phyloP scores from a whole-genome alignment of 1,140 invertebrate species.

The Pachypeltis micranthus region DNA sequence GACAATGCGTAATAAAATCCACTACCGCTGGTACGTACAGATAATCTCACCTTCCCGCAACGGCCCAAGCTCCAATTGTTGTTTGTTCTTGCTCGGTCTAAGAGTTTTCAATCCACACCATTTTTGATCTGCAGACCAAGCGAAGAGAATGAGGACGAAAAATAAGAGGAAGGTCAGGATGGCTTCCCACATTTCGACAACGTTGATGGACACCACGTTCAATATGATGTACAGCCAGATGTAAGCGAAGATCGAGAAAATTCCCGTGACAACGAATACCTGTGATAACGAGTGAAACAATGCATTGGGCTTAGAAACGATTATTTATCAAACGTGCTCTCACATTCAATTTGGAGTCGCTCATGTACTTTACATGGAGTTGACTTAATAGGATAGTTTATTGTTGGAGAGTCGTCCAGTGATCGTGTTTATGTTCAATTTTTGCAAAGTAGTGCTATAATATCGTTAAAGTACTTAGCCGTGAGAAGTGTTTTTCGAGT shows the following conservation, averaged over 20 bases:
- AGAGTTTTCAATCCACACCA: constrained; percentile 31
- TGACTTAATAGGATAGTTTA: no score
- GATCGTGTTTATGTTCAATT: no score
- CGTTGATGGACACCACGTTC: constrained; percentile 36
- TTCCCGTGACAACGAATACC: constrained; percentile 45
- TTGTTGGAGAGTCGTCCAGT: no score
- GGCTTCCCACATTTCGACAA: constrained; percentile 51
- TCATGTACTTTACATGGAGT: no score
- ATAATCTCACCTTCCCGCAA: constrained; percentile 27
- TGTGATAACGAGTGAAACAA: constrained; percentile 21
- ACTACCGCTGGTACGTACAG: no score
- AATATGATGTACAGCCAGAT: constrained; percentile 51
- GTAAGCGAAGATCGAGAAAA: constrained; percentile 49
- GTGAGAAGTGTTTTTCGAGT: no score
- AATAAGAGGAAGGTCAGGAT: constrained; percentile 48
- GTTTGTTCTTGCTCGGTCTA: constrained; percentile 28
- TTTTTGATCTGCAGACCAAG: constrained; percentile 41
- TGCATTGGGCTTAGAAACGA: no score
- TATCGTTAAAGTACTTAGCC: no score
- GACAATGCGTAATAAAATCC: no score
- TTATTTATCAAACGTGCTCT: no score
- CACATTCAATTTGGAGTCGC: no score
- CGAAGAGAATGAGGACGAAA: constrained; percentile 41
- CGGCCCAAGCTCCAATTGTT: constrained; percentile 38
- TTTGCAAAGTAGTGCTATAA: no score